Percentiles rank a stretch among this genome's conserved stretches.
Conservation (phyloP, 2,888 invertebrate genomes). For the Eledone cirrhosa region DNA sequence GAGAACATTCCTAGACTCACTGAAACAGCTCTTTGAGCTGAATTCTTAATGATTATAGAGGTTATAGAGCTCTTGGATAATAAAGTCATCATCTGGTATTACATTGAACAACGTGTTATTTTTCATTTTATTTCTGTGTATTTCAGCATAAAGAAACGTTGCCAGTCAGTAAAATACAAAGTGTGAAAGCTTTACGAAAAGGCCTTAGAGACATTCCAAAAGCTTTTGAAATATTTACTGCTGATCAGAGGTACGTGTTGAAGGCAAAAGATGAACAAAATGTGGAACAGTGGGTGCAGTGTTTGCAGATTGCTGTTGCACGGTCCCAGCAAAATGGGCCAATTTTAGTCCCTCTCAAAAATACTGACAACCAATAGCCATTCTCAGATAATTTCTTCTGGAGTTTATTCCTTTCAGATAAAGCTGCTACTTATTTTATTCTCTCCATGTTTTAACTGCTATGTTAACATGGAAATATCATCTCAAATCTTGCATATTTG, state of each 20-base stretch:
- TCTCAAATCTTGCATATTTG: too few relatives aligned
- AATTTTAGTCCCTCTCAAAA: background rate
- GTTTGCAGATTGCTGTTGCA: slow-evolving; percentile 90
- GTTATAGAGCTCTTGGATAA: too few relatives aligned
- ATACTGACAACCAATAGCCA: background rate
- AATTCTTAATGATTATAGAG: too few relatives aligned
- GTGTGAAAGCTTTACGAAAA: slow-evolving; percentile 91
- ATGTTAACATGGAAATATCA: too few relatives aligned
- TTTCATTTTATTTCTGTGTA: slow-evolving; percentile 23
- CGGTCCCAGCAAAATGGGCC: slow-evolving; percentile 74
- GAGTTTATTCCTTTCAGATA: too few relatives aligned
- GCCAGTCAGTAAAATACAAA: slow-evolving; percentile 91
- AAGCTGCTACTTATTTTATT: too few relatives aligned
- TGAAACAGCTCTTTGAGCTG: too few relatives aligned
- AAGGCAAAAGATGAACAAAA: slow-evolving; percentile 94
- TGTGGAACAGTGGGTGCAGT: slow-evolving; percentile 94
- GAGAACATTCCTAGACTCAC: too few relatives aligned
- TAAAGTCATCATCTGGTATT: too few relatives aligned
- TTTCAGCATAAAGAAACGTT: slow-evolving; percentile 79
- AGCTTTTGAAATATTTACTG: slow-evolving; percentile 95
- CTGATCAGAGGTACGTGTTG: slow-evolving; percentile 83
- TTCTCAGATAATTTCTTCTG: too few relatives aligned
- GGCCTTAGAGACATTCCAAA: slow-evolving; percentile 88
- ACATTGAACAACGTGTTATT: too few relatives aligned
- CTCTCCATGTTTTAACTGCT: too few relatives aligned